Base-by-base conservation (phyloP, 2,113 vertebrate species). In the Piaya cayana region DNA sequence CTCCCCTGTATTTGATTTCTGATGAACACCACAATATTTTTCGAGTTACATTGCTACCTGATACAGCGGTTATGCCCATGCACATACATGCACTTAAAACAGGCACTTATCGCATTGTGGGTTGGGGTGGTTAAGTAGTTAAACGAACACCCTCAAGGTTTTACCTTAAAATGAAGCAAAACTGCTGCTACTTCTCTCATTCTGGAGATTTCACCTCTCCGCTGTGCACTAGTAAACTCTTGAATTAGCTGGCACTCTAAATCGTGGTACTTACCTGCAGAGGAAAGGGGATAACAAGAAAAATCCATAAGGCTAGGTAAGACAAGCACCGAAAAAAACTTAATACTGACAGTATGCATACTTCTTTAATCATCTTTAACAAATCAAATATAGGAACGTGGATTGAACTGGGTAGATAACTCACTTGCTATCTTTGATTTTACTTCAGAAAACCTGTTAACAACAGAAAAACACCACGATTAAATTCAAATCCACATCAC, bases 361-460 rank as follows among this genome's bases (percentile, higher is more conserved):
- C 47, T 90, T 72, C 36, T 76, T 65, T 88, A 93, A 95, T 86
- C 77, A 89, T 64, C 65, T 90, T 91, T 92, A 91, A 90, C 55
- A 80, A 88, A 83, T 70, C 68, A 95, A 80, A 91, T 92, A 80
- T 2, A 94, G 88, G 36, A 83, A 86, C 36, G 74, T 25, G 75
- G 94, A 82, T 87, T 87, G 92, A 87, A 86, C 53, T 52, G 32
- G 55, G 60, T 16, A 79, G 59, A 81, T 79, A 94, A 99, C 99
- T 98, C 98, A 99, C 99, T 99, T 97, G 99, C 99, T 97, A 99
- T 99, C 98, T 99, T 99, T 90, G 99, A 99, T 96, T 99, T 99
- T 93, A 99, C 99, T 96, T 99, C 99, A 95, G 99, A 98, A 99
- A 99, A 99, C 97, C 99, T 99, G 98, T 94, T 98, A 95, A 93